These are phyloP conservation scores for Charaxes varanes DNA, from an alignment of 1,140 invertebrate species.

Conservation along the genomic window DNA sequence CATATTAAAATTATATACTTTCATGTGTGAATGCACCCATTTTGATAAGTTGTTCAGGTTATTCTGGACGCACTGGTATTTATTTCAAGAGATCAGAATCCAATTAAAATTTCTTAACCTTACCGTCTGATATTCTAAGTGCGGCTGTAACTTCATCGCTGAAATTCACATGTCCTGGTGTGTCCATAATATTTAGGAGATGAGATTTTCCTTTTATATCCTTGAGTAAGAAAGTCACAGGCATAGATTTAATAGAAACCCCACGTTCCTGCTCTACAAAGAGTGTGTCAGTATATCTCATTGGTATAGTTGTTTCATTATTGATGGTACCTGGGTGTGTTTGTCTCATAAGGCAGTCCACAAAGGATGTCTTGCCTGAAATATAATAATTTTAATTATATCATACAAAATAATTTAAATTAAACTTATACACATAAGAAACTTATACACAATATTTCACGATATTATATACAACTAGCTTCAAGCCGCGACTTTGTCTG, in stretches of 20 bases:
- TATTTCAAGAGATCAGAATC: no score
- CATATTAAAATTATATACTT: no score
- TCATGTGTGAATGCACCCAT: no score
- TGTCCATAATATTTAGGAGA: slow-evolving; percentile 97
- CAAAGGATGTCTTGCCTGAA: slow-evolving; percentile 93
- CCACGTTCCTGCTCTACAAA: slow-evolving; percentile 99
- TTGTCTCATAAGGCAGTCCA: slow-evolving; percentile 97
- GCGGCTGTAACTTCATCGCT: slow-evolving; percentile 99
- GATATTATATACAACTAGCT: no score
- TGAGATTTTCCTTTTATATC: slow-evolving; percentile 96
- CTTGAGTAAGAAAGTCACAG: slow-evolving; percentile 94
- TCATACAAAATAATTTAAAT: no score
- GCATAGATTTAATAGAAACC: slow-evolving; percentile 97
- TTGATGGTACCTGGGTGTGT: slow-evolving; percentile 93
- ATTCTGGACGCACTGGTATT: no score
- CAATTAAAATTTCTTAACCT: slow-evolving; percentile 18
- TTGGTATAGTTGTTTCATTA: slow-evolving; percentile 74
- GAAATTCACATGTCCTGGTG: slow-evolving; percentile 99
- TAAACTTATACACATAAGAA: no score
- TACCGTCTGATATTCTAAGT: slow-evolving; percentile 95
- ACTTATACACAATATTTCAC: no score
- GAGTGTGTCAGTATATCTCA: slow-evolving; percentile 96
- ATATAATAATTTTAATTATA: no score
- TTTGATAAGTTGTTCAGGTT: no score
- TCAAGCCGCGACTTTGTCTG: no score